Percentiles rank a stretch among this genome's conserved stretches.
These are phyloP conservation scores for Lophura nycthemera DNA, from an alignment of 2,113 vertebrate species.

Conservation along the genomic window DNA sequence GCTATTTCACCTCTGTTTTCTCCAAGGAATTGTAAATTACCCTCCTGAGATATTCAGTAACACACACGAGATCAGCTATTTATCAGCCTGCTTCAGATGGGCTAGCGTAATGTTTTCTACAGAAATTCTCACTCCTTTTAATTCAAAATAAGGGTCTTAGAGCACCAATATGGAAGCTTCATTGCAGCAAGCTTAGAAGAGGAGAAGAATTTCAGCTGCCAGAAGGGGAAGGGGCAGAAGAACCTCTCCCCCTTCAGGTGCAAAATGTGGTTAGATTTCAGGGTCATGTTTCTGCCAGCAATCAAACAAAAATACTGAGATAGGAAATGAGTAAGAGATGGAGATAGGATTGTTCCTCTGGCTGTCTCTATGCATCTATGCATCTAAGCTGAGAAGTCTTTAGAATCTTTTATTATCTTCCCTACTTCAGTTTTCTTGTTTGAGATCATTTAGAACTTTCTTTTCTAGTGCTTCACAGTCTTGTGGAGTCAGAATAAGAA, in stretches of 20 bases:
- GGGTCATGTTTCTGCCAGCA: not conserved
- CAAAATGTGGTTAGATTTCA: not conserved
- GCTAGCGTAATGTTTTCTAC: conserved; percentile 41
- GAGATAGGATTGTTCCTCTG: not conserved
- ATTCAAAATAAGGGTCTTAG: conserved; percentile 15
- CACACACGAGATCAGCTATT: conserved; percentile 27
- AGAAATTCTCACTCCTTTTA: conserved; percentile 50
- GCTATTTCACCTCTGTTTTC: conserved; percentile 23
- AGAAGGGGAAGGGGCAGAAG: not conserved
- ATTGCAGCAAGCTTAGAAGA: not conserved
- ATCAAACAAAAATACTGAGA: not conserved
- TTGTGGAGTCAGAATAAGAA: not conserved
- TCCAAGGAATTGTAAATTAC: conserved; percentile 16
- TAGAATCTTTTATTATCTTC: not conserved
- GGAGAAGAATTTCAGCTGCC: not conserved
- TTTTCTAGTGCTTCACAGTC: not conserved
- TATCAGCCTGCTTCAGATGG: conserved; percentile 19
- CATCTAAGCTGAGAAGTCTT: not conserved
- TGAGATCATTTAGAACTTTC: not conserved
- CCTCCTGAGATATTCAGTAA: conserved; percentile 38
- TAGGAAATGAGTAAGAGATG: not conserved
- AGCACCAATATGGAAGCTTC: not conserved
- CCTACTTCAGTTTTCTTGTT: fast-evolving
- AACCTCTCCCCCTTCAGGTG: not conserved
- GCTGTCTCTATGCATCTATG: not conserved